Percentiles rank a stretch among this genome's conserved stretches.
phyloP scores from a whole-genome alignment of 92 coral and sea anemone species.

The Anthopleura xanthogrammica region DNA sequence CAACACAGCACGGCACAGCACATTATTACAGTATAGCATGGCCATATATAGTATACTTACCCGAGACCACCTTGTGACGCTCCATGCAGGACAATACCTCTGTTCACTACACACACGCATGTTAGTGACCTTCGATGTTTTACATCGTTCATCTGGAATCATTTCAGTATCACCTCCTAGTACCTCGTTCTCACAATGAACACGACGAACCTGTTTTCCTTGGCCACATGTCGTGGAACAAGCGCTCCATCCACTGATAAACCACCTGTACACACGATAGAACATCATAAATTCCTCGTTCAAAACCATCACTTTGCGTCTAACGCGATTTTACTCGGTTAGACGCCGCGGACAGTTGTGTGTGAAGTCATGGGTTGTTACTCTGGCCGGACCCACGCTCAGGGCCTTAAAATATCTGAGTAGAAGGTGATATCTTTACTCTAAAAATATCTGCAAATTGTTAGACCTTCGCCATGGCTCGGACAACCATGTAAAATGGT shows the following conservation, averaged over 20 bases:
- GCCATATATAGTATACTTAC: slow-evolving; percentile 32
- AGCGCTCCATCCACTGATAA: slow-evolving; percentile 73
- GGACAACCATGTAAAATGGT: too few relatives aligned
- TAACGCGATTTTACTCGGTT: too few relatives aligned
- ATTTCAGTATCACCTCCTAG: slow-evolving; percentile 57
- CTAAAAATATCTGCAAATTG: too few relatives aligned
- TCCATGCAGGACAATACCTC: slow-evolving; percentile 82
- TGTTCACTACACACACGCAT: slow-evolving; percentile 57
- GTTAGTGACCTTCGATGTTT: slow-evolving; percentile 58
- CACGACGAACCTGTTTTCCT: slow-evolving; percentile 88
- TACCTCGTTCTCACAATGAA: slow-evolving; percentile 77
- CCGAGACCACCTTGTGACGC: slow-evolving; percentile 68
- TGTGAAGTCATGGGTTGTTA: too few relatives aligned
- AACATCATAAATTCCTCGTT: too few relatives aligned
- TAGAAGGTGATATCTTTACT: too few relatives aligned
- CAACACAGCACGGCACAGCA: too few relatives aligned
- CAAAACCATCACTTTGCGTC: too few relatives aligned
- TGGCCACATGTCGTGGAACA: slow-evolving; percentile 84
- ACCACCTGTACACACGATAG: slow-evolving; percentile 64
- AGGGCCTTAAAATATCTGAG: too few relatives aligned
- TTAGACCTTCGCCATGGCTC: too few relatives aligned
- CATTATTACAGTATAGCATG: not conserved
- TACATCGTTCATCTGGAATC: slow-evolving; percentile 79
- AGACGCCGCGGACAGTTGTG: too few relatives aligned
- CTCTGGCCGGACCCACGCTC: too few relatives aligned